Percentiles rank a stretch among this genome's conserved stretches.
phyloP scores from a whole-genome alignment of 2,797 vertebrate genomes.

The Chrysocyon brachyurus region DNA sequence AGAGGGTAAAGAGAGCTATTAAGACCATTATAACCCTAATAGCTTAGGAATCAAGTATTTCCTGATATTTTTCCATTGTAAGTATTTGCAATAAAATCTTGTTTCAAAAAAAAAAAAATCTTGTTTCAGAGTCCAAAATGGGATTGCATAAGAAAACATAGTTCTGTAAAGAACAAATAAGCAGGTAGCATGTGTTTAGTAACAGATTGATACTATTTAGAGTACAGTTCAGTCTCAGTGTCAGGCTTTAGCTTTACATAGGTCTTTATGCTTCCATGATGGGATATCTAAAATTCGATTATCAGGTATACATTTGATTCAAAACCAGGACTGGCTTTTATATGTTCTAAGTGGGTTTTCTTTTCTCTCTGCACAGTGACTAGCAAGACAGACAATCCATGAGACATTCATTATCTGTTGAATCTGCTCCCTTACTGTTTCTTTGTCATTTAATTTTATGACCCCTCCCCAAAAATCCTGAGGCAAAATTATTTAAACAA shows the following conservation, averaged over 20 bases:
- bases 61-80: conserved; percentile 49
- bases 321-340: conserved; percentile 29
- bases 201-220: background rate
- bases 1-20: conserved; percentile 65
- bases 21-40: conserved; percentile 61
- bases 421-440: background rate
- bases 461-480: background rate
- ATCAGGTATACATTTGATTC: conserved; percentile 8
- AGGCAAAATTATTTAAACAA: background rate
- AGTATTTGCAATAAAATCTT: conserved; percentile 53
- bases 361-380: background rate
- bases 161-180: background rate
- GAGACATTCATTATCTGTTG: background rate
- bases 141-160: background rate
- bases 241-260: background rate
- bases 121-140: conserved; percentile 54
- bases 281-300: background rate
- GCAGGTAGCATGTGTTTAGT: background rate
- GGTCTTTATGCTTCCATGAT: background rate
- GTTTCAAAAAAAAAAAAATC: conserved; percentile 30
- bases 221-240: background rate
- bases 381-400: background rate
- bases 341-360: conserved; percentile 8
- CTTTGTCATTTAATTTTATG: conserved; percentile 47
- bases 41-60: conserved; percentile 66